These are phyloP conservation scores for Amphilophus citrinellus DNA, from an alignment of 2,113 vertebrate species.

Conservation along the genomic window DNA sequence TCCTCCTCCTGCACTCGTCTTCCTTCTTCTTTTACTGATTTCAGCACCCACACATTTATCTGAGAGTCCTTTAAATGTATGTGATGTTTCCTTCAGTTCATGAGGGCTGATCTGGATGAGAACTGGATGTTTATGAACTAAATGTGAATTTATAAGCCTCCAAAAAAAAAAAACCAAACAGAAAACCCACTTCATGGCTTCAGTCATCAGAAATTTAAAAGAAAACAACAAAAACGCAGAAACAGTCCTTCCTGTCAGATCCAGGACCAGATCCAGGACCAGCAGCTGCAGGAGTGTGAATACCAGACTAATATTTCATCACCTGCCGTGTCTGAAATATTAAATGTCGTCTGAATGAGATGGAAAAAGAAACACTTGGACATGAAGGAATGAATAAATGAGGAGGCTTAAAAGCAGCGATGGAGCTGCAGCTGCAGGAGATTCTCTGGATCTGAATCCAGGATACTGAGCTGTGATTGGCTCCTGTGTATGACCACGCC, in stretches of 20 bases:
- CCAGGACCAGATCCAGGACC: background rate
- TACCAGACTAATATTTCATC: conserved; percentile 13
- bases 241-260: background rate
- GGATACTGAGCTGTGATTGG: background rate
- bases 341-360: background rate
- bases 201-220: background rate
- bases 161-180: accelerated
- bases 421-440: background rate
- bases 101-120: background rate
- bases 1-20: background rate
- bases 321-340: background rate
- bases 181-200: background rate
- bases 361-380: background rate
- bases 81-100: background rate
- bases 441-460: background rate
- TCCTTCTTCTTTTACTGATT: background rate
- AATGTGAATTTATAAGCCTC: background rate
- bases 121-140: background rate
- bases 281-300: background rate
- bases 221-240: background rate
- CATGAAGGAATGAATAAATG: conserved; percentile 6
- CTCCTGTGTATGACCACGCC: background rate
- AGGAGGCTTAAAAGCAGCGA: background rate
- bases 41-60: background rate
- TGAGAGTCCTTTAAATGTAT: background rate